Base-by-base conservation (phyloP, 2,888 invertebrate species). In the Gryllus longicercus region DNA sequence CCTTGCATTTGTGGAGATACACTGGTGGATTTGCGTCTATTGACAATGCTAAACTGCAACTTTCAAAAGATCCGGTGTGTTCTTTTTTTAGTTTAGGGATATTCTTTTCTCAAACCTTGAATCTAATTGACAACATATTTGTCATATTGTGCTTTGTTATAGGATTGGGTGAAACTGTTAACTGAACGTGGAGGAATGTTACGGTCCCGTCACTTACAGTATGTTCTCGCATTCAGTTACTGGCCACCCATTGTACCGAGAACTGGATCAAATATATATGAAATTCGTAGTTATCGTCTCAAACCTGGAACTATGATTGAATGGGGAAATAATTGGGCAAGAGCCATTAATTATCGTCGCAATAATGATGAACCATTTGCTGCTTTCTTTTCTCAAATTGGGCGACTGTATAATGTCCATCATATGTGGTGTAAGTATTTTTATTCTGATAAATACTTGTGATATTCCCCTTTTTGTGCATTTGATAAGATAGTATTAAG, bases 251-350 rank as follows among this genome's bases (percentile, higher is more conserved):
- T 94, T 50, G 89, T 91, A 83, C 91, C 93, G 50, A 90, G 97
- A 50, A 87, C 89, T 0, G 91, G 92, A 3, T 90, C 89, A 81
- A 95, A 98, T 86, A 95, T 98, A 84, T 99, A 99, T 86, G 99
- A 99, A 89, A 94, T 99, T 85, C 91, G 97, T 84, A 93, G 94
- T 84, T 96, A 94, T 87, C 95, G 96, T 83, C 89, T 99, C 75
- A 97, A 97, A 88, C 98, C 99, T 0, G 99, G 99, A 78, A 98
- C 98, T 1, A 98, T 99, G 98, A 98, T 99, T 84, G 99, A 99
- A 88, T 99, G 99, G 99, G 99, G 98, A 80, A 99, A 99, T 88
- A 98, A 98, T 87, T 99, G 99, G 98, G 97, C 97, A 0, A 91
- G 96, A 84, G 98, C 97, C 8, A 95, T 98, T 79, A 94, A 95